These are phyloP conservation scores for Bellardia pandia DNA, from an alignment of 2,888 invertebrate species.

Conservation along the genomic window DNA sequence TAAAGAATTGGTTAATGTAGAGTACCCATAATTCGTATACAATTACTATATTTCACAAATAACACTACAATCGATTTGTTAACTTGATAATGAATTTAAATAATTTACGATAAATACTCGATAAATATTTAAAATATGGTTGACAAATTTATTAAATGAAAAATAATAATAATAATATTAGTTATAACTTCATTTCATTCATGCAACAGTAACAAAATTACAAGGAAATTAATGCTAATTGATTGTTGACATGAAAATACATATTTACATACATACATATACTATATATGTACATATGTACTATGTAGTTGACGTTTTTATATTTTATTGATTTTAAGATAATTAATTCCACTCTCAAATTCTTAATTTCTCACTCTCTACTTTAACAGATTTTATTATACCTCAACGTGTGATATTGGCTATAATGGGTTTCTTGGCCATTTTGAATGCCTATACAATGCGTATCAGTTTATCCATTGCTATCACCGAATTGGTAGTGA, in stretches of 20 bases:
- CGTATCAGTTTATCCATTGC: constrained; percentile 89
- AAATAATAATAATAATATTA: constrained; percentile 21
- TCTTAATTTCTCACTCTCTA: not conserved
- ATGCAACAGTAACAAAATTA: constrained; percentile 9
- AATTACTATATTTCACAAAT: not conserved
- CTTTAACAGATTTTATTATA: constrained; percentile 79
- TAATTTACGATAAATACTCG: not conserved
- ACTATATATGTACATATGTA: no score
- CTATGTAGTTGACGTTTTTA: not conserved
- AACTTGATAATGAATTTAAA: not conserved
- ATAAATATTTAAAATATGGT: constrained; percentile 35
- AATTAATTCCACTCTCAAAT: not conserved
- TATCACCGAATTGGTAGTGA: constrained; percentile 88
- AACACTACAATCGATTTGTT: not conserved
- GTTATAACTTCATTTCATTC: constrained; percentile 3
- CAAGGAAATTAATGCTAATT: constrained; percentile 25
- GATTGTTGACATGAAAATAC: constrained; percentile 11
- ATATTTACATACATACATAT: not conserved
- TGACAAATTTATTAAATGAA: constrained; percentile 42
- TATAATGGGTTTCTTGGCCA: constrained; percentile 89
- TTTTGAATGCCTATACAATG: constrained; percentile 91
- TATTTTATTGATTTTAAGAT: constrained; percentile 24
- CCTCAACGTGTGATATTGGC: constrained; percentile 88
- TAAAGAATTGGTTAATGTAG: no score
- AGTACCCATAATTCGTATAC: no score